A percentile compares a stretch with the other conserved stretches of the same genome.
phyloP scores from a whole-genome alignment of 2,888 invertebrate genomes.

The Sesamia inferens region DNA sequence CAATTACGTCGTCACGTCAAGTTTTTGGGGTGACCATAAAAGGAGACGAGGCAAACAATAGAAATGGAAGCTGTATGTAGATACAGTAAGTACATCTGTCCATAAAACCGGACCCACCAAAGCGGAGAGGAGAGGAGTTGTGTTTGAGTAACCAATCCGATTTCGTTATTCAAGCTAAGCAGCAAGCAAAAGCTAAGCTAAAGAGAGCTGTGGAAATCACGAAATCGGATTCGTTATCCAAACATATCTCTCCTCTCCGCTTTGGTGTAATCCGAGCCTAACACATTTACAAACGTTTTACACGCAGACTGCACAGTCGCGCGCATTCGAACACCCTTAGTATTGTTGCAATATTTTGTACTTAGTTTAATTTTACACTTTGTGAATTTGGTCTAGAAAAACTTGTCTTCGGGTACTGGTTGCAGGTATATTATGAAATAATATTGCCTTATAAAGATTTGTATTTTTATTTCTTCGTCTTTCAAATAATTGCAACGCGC shows the following conservation, averaged over 20 bases:
- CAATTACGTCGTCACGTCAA: no score
- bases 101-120: background rate
- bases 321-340: background rate
- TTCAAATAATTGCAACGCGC: background rate
- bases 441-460: background rate
- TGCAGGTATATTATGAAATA: conserved; percentile 9
- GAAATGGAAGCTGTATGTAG: conserved; percentile 3
- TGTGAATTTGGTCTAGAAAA: background rate
- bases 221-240: no score
- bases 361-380: background rate
- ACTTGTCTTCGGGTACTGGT: background rate
- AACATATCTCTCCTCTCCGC: no score
- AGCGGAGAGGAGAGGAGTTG: no score
- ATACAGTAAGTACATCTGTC: conserved; percentile 14
- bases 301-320: background rate
- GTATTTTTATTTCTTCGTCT: background rate
- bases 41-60: conserved; percentile 11
- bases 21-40: conserved; percentile 18
- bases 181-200: no score
- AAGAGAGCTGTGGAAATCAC: no score
- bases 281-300: background rate
- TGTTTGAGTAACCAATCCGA: no score
- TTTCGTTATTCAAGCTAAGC: no score
- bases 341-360: no score
- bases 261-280: no score